Evolutionary conservation across 2,888 invertebrate species (phyloP).

Genomic region (Apamea monoglypha): DNA sequence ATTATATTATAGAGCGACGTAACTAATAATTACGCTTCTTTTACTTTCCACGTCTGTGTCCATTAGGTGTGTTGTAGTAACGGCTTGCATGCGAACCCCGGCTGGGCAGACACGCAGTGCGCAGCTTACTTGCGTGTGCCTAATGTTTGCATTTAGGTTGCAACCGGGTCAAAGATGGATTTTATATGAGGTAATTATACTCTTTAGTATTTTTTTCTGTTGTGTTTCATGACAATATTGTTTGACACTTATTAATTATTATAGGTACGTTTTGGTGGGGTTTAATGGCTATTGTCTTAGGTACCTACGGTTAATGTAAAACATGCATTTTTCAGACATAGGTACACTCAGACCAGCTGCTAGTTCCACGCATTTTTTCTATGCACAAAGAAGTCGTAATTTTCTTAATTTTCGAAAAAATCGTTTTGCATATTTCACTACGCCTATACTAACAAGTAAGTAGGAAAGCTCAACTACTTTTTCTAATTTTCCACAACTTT

Average conservation of each 20-base stretch:
- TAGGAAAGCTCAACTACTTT: background rate
- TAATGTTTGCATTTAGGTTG: conserved; percentile 87
- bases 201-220: conserved; percentile 45
- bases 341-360: background rate
- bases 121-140: conserved; percentile 80
- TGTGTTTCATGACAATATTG: conserved; percentile 52
- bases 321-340: background rate
- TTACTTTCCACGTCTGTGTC: conserved; percentile 52
- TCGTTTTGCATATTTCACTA: no score
- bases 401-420: background rate
- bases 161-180: conserved; percentile 87
- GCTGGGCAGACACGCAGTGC: conserved; percentile 77
- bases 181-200: conserved; percentile 77
- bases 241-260: conserved; percentile 37
- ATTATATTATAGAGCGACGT: background rate
- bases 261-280: background rate
- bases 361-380: background rate
- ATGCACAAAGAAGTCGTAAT: no score
- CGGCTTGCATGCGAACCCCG: conserved; percentile 77
- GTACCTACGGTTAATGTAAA: background rate
- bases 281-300: background rate
- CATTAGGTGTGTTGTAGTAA: conserved; percentile 69
- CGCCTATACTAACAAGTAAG: background rate
- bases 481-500: no score
- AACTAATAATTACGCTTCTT: conserved; percentile 53